These are phyloP conservation scores for Rhinolophus sinicus DNA, from an alignment of 2,113 vertebrate species.

Conservation along the genomic window DNA sequence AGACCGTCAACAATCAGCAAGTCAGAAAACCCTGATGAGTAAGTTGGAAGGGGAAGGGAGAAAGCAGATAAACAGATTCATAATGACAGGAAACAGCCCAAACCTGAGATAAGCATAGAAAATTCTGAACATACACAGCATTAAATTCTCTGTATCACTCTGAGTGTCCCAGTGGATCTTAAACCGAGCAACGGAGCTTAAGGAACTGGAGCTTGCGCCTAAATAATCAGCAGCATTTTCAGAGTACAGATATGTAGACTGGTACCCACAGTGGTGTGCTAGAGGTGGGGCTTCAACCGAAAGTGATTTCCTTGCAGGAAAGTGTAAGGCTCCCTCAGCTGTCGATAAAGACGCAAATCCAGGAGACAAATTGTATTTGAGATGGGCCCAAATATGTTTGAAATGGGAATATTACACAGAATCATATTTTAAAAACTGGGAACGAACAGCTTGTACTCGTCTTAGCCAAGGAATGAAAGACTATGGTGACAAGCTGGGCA, in stretches of 20 bases:
- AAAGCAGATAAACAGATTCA: constrained; percentile 64
- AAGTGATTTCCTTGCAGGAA: neutral
- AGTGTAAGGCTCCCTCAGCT: neutral
- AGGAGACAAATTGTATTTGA: neutral
- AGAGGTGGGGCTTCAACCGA: neutral
- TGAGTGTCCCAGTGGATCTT: neutral
- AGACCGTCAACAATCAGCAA: neutral
- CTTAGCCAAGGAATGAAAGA: neutral
- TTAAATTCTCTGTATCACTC: neutral
- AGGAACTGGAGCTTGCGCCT: neutral
- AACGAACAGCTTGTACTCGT: neutral
- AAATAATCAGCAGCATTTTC: neutral
- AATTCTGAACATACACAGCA: neutral
- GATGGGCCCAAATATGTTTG: neutral
- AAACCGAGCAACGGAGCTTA: neutral
- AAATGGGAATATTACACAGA: neutral
- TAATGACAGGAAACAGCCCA: constrained; percentile 52
- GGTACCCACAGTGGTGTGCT: neutral
- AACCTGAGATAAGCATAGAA: neutral
- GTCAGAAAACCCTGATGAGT: constrained; percentile 30
- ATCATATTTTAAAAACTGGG: neutral
- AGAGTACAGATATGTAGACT: neutral
- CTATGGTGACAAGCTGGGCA: neutral
- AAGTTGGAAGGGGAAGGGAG: neutral
- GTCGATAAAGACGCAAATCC: neutral